Evolutionary conservation across 2,113 vertebrate genomes (phyloP).

Genomic region (Podarcis cretensis): DNA sequence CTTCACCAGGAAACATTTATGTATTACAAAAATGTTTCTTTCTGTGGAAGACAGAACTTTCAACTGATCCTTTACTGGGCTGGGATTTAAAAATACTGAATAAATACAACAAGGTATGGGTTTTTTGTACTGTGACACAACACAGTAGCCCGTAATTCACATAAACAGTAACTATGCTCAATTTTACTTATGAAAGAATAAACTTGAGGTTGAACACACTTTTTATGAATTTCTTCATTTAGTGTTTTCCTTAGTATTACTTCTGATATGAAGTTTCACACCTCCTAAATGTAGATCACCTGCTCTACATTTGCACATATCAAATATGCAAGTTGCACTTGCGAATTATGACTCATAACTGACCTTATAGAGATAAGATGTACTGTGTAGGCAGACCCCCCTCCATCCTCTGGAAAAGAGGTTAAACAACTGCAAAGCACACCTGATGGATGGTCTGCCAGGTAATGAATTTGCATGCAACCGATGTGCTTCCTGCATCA

Average conservation of each 20-base stretch:
- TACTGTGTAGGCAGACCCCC: not conserved
- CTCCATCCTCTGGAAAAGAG: not conserved
- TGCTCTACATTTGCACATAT: not conserved
- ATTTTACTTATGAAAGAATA: conserved; percentile 36
- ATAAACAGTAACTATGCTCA: conserved; percentile 2
- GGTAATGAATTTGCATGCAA: not conserved
- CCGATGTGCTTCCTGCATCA: not conserved
- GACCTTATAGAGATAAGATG: not conserved
- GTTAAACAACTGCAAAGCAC: not conserved
- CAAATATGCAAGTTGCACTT: not conserved
- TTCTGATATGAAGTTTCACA: conserved; percentile 58
- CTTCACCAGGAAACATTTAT: conserved; percentile 18
- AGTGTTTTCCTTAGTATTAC: conserved; percentile 18
- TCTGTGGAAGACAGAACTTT: conserved; percentile 13
- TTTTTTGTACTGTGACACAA: not conserved
- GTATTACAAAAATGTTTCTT: not conserved
- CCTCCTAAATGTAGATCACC: conserved; percentile 32
- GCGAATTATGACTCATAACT: not conserved
- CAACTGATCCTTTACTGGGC: conserved; percentile 6
- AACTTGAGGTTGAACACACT: conserved; percentile 24
- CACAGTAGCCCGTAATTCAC: not conserved
- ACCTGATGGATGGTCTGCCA: not conserved
- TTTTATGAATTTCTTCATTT: not conserved
- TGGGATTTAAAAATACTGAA: not conserved
- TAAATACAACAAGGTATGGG: conserved; percentile 11